Percentiles rank a stretch among this genome's conserved stretches.
phyloP scores from a whole-genome alignment of 1,140 invertebrate genomes.

The Platorchestia sp. region DNA sequence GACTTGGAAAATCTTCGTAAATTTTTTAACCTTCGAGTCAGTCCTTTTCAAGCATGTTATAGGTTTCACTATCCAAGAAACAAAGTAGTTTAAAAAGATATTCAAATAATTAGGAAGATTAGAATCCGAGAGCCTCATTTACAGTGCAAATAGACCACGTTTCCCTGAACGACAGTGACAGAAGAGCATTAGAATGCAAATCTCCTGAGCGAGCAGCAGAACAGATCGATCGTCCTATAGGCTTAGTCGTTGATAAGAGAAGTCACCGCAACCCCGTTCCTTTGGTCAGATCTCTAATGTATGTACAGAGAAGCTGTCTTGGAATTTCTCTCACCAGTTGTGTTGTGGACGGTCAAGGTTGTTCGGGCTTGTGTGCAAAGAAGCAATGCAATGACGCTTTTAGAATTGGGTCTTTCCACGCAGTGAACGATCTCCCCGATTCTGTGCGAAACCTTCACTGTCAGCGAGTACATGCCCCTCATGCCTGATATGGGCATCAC shows the following conservation, averaged over 20 bases:
- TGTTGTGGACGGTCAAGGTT: constrained; percentile 37
- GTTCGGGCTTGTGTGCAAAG: constrained; percentile 33
- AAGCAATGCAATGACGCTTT: constrained; percentile 32
- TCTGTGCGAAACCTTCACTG: background rate
- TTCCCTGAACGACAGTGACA: background rate
- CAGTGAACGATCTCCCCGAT: background rate
- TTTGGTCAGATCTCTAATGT: background rate
- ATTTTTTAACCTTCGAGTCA: no score
- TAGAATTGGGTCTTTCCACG: constrained; percentile 41
- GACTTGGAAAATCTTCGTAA: background rate
- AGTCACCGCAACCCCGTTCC: background rate
- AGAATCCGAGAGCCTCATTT: background rate
- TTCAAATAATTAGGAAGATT: background rate
- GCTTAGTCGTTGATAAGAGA: background rate
- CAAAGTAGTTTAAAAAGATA: background rate
- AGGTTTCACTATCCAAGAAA: background rate
- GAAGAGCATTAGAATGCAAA: constrained; percentile 8
- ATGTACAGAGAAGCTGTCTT: constrained; percentile 10
- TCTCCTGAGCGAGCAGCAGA: background rate
- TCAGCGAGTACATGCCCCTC: background rate
- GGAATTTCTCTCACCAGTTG: constrained; percentile 16
- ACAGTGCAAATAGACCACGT: background rate
- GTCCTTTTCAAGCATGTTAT: background rate
- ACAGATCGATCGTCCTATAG: background rate
- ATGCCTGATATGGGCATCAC: background rate